Conservation (phyloP, 2,113 vertebrate genomes). For the Ammospiza nelsoni region DNA sequence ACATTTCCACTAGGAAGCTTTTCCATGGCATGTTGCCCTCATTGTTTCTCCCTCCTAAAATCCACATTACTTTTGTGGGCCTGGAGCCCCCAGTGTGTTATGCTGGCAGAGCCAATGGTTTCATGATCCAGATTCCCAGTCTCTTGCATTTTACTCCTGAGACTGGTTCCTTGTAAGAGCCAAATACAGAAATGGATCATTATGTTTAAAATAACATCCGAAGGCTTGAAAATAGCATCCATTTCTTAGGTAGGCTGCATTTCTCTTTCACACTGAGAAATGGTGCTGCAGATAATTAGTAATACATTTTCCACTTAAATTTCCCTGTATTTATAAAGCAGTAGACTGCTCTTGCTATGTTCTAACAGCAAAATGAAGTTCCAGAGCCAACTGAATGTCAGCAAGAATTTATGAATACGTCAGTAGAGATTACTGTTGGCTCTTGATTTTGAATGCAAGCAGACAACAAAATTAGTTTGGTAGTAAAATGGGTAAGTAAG, state of each 20-base stretch:
- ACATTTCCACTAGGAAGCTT: background rate
- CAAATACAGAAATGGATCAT: slow-evolving; percentile 27
- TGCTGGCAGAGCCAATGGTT: background rate
- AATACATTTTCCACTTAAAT: background rate
- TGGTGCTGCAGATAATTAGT: slow-evolving; percentile 35
- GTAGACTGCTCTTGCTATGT: slow-evolving; percentile 14
- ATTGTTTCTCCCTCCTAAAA: background rate
- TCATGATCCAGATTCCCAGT: background rate
- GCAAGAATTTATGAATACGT: slow-evolving; percentile 13
- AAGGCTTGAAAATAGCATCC: slow-evolving; percentile 45
- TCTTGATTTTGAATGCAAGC: background rate
- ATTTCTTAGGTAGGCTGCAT: slow-evolving; percentile 20
- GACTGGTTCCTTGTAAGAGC: background rate
- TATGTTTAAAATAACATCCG: slow-evolving; percentile 3
- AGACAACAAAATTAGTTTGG: background rate
- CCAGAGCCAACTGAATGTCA: slow-evolving; percentile 24
- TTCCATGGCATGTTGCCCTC: background rate
- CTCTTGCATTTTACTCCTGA: background rate
- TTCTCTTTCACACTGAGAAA: slow-evolving; percentile 41
- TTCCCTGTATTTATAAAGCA: background rate
- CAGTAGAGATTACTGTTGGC: background rate
- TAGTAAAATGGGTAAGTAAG: background rate
- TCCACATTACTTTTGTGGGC: background rate
- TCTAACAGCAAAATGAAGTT: slow-evolving; percentile 34
- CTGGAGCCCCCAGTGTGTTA: background rate